phyloP scores from a whole-genome alignment of 2,113 vertebrate species.

The Xenus cinereus region DNA sequence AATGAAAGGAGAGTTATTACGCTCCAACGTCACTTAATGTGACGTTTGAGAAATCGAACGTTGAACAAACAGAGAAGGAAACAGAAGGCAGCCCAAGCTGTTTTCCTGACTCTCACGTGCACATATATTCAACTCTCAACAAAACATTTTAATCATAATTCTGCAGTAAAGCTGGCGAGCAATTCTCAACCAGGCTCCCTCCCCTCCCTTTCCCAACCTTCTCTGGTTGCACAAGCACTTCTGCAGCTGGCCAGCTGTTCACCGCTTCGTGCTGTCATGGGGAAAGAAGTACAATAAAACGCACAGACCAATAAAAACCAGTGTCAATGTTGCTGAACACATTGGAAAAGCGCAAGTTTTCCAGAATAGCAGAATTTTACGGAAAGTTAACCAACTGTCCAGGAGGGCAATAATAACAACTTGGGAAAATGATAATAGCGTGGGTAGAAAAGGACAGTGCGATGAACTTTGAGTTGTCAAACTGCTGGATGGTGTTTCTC shows the following conservation, averaged over 20 bases:
- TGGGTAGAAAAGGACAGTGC: not conserved
- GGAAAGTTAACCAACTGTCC: not conserved
- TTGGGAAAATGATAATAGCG: not conserved
- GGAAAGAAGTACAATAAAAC: not conserved
- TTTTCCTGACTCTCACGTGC: conserved; percentile 9
- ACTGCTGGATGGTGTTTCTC: not conserved
- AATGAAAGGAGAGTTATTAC: not conserved
- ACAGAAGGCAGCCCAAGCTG: conserved; percentile 65
- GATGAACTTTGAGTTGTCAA: not conserved
- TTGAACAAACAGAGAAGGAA: conserved; percentile 35
- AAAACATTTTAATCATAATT: conserved; percentile 65
- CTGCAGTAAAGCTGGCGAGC: conserved; percentile 5
- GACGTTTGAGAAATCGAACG: not conserved
- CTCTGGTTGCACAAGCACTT: not conserved
- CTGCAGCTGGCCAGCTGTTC: conserved; percentile 27
- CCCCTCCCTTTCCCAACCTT: not conserved
- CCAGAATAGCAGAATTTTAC: not conserved
- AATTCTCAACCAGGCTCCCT: not conserved
- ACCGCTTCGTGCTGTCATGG: not conserved
- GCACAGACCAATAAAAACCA: not conserved
- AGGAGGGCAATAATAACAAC: not conserved
- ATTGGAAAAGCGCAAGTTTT: not conserved
- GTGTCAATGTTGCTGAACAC: not conserved
- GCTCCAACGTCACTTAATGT: not conserved
- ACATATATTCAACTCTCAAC: not conserved